Conservation (phyloP, 2,888 invertebrate species). For the Molorchus minor region DNA sequence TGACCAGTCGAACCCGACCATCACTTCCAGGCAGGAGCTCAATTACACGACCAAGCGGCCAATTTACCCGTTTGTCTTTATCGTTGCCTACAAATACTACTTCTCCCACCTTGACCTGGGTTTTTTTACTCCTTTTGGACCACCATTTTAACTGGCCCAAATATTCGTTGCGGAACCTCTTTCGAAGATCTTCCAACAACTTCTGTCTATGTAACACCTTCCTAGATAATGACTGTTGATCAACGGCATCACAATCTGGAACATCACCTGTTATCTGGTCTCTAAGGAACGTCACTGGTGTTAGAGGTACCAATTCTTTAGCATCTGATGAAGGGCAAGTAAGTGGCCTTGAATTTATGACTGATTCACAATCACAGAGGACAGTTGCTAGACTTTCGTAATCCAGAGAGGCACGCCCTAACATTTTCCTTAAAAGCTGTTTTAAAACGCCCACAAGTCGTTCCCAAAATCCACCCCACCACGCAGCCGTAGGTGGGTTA, state of each 20-base stretch:
- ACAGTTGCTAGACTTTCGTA: constrained; percentile 32
- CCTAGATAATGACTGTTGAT: constrained; percentile 26
- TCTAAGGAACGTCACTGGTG: constrained; percentile 45
- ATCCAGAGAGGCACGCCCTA: no score
- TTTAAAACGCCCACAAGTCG: no score
- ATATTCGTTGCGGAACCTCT: constrained; percentile 33
- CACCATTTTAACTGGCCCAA: constrained; percentile 30
- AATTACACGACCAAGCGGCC: no score
- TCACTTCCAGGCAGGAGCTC: no score
- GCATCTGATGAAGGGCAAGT: constrained; percentile 24
- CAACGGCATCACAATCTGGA: constrained; percentile 36
- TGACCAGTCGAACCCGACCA: no score
- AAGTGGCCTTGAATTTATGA: constrained; percentile 30
- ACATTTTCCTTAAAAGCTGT: no score
- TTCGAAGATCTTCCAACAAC: constrained; percentile 31
- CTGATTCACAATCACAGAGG: constrained; percentile 25
- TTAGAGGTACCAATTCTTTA: constrained; percentile 29
- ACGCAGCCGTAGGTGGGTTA: no score
- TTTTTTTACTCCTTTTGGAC: no score
- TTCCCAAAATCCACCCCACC: no score
- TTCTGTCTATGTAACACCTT: constrained; percentile 31
- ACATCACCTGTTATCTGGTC: constrained; percentile 32
- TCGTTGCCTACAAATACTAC: no score
- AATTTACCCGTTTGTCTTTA: no score
- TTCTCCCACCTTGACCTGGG: no score